Conservation (phyloP, 2,113 vertebrate species). For the Phoenicopterus ruber region DNA sequence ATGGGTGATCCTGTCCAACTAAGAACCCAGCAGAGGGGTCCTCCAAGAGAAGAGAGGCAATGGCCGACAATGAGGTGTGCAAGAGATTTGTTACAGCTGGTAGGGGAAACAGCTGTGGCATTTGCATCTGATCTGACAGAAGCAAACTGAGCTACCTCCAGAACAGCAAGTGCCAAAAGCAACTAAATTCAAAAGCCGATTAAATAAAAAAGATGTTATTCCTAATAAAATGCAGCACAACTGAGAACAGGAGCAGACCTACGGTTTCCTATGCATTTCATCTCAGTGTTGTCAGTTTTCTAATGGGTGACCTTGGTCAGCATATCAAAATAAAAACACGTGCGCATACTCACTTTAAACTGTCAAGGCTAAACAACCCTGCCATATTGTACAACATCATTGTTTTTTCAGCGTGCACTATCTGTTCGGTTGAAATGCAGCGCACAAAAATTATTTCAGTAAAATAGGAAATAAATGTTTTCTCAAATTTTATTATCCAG, state of each 20-base stretch:
- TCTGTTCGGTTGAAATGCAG: background rate
- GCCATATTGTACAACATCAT: background rate
- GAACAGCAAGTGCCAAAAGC: background rate
- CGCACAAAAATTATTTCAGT: background rate
- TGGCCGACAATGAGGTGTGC: background rate
- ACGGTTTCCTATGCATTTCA: background rate
- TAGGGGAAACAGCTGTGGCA: background rate
- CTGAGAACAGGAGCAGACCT: background rate
- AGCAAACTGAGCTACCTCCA: background rate
- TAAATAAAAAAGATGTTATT: background rate
- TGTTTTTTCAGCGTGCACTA: background rate
- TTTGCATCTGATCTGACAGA: background rate
- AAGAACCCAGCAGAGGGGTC: background rate
- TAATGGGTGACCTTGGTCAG: background rate
- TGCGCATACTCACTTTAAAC: background rate
- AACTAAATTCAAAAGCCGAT: background rate
- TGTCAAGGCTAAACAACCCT: background rate
- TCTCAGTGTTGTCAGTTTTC: background rate
- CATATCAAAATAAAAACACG: background rate
- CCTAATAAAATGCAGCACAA: background rate
- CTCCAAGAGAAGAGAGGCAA: background rate
- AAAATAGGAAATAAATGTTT: slow-evolving; percentile 5
- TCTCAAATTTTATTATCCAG: background rate
- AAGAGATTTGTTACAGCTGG: background rate
- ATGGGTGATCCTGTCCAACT: background rate